Percentiles rank a stretch among this genome's conserved stretches.
Evolutionary conservation across 2,888 invertebrate species (phyloP).

Genomic region (Polyommatus icarus): DNA sequence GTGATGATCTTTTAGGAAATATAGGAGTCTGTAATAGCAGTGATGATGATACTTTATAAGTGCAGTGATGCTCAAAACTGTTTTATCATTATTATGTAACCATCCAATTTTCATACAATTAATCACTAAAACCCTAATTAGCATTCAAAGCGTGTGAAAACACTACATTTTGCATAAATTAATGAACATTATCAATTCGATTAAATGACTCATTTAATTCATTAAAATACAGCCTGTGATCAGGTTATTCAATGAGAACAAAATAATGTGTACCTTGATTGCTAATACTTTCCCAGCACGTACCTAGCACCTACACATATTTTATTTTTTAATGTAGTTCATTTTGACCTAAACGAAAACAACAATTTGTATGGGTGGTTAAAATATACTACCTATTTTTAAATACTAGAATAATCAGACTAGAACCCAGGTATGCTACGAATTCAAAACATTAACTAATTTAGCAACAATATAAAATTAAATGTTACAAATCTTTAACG

Average conservation of each 20-base stretch:
- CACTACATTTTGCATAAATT: conserved; percentile 16
- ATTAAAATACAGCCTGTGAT: not conserved
- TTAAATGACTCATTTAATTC: not conserved
- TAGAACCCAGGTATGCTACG: not conserved
- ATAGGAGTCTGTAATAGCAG: no score
- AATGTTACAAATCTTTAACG: not conserved
- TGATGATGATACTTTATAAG: not conserved
- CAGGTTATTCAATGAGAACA: no score
- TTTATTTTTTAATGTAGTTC: no score
- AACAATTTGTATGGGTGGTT: no score
- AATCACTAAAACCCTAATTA: not conserved
- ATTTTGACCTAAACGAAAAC: no score
- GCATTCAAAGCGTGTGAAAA: conserved; percentile 4
- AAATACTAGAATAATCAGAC: no score
- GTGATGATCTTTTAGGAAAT: no score
- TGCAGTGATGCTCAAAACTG: not conserved
- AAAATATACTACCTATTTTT: no score
- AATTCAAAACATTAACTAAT: not conserved
- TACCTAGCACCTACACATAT: no score
- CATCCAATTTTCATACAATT: not conserved
- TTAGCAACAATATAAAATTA: not conserved
- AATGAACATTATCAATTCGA: not conserved
- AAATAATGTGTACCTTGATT: no score
- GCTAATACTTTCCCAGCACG: no score
- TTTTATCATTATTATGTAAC: not conserved